Conservation (phyloP, 2,888 invertebrate genomes). For the Lasius platythorax region DNA sequence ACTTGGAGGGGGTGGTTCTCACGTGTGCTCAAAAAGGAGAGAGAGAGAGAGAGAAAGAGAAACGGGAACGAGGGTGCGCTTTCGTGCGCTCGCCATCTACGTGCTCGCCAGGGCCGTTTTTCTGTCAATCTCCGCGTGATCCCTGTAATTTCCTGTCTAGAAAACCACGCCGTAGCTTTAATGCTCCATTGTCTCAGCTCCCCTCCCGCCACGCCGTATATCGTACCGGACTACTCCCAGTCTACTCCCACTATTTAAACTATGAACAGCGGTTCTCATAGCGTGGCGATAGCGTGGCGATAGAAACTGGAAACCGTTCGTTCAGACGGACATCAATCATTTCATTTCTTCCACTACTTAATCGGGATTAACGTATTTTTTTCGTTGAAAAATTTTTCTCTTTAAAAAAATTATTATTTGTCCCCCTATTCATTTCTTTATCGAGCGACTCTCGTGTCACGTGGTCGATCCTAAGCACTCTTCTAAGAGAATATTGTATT, state of each 20-base stretch:
- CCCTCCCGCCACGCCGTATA: slow-evolving; percentile 70
- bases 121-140: slow-evolving; percentile 85
- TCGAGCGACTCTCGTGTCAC: background rate
- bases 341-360: background rate
- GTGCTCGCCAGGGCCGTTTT: slow-evolving; percentile 82
- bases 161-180: slow-evolving; percentile 84
- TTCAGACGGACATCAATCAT: background rate
- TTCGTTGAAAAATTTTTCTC: background rate
- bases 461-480: too few relatives aligned
- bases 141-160: slow-evolving; percentile 86
- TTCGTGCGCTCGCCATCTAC: slow-evolving; percentile 76
- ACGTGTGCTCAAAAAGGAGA: slow-evolving; percentile 68
- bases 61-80: slow-evolving; percentile 70
- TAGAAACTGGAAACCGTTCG: slow-evolving; percentile 15
- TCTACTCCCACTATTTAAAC: slow-evolving; percentile 83
- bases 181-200: slow-evolving; percentile 85
- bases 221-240: slow-evolving; percentile 77
- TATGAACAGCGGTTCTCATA: slow-evolving; percentile 82
- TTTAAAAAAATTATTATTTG: background rate
- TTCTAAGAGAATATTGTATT: too few relatives aligned
- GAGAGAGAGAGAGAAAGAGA: slow-evolving; percentile 34
- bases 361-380: background rate
- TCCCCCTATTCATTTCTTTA: background rate
- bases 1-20: slow-evolving; percentile 73
- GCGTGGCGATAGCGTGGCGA: slow-evolving; percentile 48